Percentiles rank a stretch among this genome's conserved stretches.
phyloP scores from a whole-genome alignment of 2,797 vertebrate species.

The Salmo trutta region DNA sequence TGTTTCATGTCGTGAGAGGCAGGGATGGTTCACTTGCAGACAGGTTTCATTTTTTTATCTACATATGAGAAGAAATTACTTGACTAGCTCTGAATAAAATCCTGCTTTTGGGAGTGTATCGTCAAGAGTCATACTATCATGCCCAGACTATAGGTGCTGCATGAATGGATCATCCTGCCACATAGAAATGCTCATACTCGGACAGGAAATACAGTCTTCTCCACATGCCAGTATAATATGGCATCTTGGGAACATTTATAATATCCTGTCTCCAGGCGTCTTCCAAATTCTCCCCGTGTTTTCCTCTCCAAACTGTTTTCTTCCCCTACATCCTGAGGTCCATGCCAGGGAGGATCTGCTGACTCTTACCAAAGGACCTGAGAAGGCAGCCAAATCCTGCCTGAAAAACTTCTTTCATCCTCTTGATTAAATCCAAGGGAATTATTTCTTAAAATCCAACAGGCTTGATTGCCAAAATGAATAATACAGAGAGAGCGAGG shows the following conservation, averaged over 20 bases:
- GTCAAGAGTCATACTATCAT: not conserved
- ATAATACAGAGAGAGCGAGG: constrained; percentile 40
- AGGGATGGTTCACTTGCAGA: not conserved
- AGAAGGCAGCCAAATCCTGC: constrained; percentile 49
- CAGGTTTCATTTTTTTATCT: not conserved
- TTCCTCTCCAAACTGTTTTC: constrained; percentile 37
- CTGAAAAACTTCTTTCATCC: constrained; percentile 44
- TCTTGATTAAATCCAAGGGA: constrained; percentile 66
- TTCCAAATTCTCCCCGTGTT: constrained; percentile 43
- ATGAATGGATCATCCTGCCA: not conserved
- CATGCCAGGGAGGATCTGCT: constrained; percentile 56
- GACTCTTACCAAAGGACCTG: constrained; percentile 55
- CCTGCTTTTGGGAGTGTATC: not conserved
- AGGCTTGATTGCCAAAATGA: constrained; percentile 53
- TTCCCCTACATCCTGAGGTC: constrained; percentile 49
- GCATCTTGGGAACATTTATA: constrained; percentile 38
- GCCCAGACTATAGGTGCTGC: not conserved
- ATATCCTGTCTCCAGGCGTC: constrained; percentile 41
- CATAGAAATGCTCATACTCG: constrained; percentile 6
- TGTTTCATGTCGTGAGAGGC: not conserved
- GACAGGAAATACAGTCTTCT: constrained; percentile 44
- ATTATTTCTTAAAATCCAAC: constrained; percentile 53
- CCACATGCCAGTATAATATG: constrained; percentile 43
- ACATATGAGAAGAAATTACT: not conserved
- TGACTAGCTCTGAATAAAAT: not conserved